Conservation (phyloP, 1,140 invertebrate genomes). For the Ooceraea biroi region DNA sequence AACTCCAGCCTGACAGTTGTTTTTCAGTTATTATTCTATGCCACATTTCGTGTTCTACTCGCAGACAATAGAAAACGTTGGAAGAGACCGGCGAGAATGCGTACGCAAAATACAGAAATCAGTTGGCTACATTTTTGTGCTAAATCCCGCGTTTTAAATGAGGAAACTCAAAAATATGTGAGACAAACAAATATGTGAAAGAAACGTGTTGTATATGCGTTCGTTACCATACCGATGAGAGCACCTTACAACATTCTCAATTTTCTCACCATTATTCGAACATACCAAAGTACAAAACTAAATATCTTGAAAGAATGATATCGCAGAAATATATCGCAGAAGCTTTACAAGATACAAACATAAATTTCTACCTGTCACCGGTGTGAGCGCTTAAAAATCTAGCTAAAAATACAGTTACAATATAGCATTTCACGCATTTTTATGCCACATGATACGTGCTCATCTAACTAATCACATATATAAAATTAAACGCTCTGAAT, state of each 20-base stretch:
- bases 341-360: conserved; percentile 20
- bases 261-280: neutral
- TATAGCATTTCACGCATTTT: conserved; percentile 7
- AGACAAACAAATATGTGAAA: neutral
- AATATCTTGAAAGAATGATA: neutral
- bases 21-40: neutral
- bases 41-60: neutral
- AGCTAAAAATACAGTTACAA: conserved; percentile 37
- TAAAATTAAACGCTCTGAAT: conserved; percentile 31
- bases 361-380: conserved; percentile 26
- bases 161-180: neutral
- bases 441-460: neutral
- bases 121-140: neutral
- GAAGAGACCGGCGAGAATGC: neutral
- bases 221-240: neutral
- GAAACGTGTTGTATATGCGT: conserved; percentile 2
- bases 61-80: neutral
- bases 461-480: neutral
- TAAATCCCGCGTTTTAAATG: neutral
- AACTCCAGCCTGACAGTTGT: neutral
- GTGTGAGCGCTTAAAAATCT: conserved; percentile 36
- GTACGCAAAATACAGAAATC: neutral
- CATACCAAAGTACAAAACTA: conserved; percentile 1
- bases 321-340: neutral
- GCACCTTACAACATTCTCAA: neutral